These are phyloP conservation scores for Peromyscus leucopus DNA, from an alignment of 2,113 vertebrate species.

Conservation along the genomic window DNA sequence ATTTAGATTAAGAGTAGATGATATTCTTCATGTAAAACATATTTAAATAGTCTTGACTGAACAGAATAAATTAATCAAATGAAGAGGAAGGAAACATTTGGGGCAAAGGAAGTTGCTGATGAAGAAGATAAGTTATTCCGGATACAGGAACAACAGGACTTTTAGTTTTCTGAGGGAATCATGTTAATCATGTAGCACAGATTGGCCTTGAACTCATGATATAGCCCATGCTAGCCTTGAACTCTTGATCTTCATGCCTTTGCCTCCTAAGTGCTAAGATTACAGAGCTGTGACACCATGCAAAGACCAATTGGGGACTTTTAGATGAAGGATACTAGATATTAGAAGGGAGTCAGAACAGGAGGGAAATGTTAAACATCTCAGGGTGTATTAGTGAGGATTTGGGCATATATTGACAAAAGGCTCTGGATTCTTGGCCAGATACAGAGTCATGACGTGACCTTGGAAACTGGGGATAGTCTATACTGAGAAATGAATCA, in stretches of 20 bases:
- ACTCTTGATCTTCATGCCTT: neutral
- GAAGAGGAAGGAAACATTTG: neutral
- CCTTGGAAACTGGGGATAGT: neutral
- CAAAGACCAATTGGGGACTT: neutral
- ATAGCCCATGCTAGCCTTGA: too few relatives aligned
- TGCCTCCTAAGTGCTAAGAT: neutral
- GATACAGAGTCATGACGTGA: neutral
- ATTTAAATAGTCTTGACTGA: neutral
- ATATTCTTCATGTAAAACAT: neutral
- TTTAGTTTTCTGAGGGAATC: too few relatives aligned
- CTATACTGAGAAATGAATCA: neutral
- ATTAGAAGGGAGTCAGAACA: neutral
- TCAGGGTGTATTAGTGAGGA: neutral
- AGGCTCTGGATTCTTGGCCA: neutral
- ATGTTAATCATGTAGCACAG: neutral
- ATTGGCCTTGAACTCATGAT: neutral
- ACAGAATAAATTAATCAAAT: neutral
- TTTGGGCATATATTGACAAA: neutral
- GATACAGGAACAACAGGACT: neutral
- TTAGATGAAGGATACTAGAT: neutral
- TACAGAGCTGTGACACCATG: neutral
- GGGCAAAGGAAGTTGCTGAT: constrained; percentile 12
- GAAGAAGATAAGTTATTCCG: neutral
- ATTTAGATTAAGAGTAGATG: neutral
- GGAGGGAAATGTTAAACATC: neutral